A percentile compares a stretch with the other conserved stretches of the same genome.
Conservation (phyloP, 2,797 vertebrate species). For the Arnoldichthys spilopterus region DNA sequence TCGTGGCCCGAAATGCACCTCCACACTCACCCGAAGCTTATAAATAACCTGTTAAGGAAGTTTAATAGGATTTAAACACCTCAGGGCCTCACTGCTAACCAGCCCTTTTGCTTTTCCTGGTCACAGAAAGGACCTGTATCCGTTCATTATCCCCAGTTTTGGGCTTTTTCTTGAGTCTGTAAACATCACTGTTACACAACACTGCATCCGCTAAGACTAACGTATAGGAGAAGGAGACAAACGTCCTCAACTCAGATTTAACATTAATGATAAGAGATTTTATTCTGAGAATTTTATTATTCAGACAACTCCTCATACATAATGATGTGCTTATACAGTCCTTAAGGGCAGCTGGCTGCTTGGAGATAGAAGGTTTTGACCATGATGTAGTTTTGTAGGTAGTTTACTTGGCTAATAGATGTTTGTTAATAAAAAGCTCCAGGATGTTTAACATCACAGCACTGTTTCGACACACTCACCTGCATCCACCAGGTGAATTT, state of each 20-base stretch:
- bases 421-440: background rate
- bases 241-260: no score
- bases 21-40: constrained; percentile 18
- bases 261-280: no score
- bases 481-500: background rate
- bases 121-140: background rate
- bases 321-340: no score
- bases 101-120: background rate
- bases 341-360: no score
- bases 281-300: no score
- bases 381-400: no score
- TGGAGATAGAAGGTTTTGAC: no score
- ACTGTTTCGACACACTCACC: background rate
- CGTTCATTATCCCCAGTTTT: background rate
- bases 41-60: constrained; percentile 52
- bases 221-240: no score
- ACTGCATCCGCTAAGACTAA: background rate
- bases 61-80: constrained; percentile 52
- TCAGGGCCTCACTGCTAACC: background rate
- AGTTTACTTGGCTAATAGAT: no score
- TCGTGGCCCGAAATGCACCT: background rate
- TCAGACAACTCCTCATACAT: no score
- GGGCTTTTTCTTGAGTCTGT: background rate
- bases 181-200: background rate
- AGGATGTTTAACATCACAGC: background rate